Base-by-base conservation (phyloP, 2,888 invertebrate species). In the Lasioglossum marginatum region DNA sequence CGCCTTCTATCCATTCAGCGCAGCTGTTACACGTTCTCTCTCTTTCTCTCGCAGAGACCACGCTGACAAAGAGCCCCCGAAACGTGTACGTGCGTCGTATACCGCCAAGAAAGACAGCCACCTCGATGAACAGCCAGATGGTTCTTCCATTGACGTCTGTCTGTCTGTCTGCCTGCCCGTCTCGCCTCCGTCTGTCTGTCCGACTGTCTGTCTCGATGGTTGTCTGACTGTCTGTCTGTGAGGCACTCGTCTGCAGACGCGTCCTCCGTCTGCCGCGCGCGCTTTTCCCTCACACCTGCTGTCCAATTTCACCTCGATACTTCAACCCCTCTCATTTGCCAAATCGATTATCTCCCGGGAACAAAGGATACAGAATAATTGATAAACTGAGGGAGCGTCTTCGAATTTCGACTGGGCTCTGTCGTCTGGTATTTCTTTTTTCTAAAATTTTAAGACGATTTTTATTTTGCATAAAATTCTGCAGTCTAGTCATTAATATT, bases 21-120 rank as follows among this genome's bases (percentile, higher is more conserved):
- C 92, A 93, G 92, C 92, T 93, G 92, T 82, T 88, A 90, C 85
- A 87, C 82, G 88, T 82, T 76, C n/a, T 23, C 60, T 37, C 52
- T 77, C 52, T 23, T n/a, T 10, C 57, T 57, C n/a, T 57, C 57
- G 3, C 10, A n/a, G 1, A 57, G 57, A 45, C 40, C 48, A 68
- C 43, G 68, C 76, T 79, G 82, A 63, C 78, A 57, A 23, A 37
- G 57, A 78, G 52, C 8, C 57, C n/a, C 63, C 31, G 83, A 81
- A 63, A 37, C n/a, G 27, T 40, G 40, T 12, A n/a, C 52, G 23
- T 34, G 31, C 27, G 45, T 23, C 37, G 74, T 27, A 70, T 37
- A 31, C 75, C n/a, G 14, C 27, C 52, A 57, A 45, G 63, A 72
- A n/a, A 77, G 76, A n/a, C 72, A 68, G 66, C 52, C 77, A 34